Evolutionary conservation across 53 echinoderm and acorn worm genomes (phyloP), one percentile per base, ranked within the genome.

Genomic region (Temnopleurus reevesii): DNA sequence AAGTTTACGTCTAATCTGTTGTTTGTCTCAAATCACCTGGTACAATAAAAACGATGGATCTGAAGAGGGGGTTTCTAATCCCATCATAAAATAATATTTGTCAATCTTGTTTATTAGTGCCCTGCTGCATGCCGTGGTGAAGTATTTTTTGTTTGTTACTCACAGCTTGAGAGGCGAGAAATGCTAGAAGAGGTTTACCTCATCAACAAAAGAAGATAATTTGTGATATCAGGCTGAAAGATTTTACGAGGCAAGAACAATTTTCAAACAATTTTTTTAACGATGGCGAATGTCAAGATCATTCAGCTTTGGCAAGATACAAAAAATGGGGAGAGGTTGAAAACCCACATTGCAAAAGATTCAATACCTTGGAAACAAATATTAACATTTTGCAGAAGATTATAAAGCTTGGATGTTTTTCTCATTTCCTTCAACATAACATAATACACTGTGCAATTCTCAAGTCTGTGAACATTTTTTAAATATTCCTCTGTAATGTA

Each of bases 91-190:
- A 71, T 71, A 41, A 71, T 71, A 71, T 71, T 71, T 71, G 71
- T 71, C 71, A 71, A 71, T 71, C 71, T 71, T 71, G 71, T 71
- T 71, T n/a, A 71, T 36, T n/a, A 10, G 71, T 38, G 38, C 44
- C 23, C 41, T 8, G 41, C n/a, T 17, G 71, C 41, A 71, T n/a
- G 15, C 2, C 0, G 71, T 8, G 36, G 17, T 6, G 18, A 71
- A 71, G 71, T 38, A 71, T 71, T 38, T n/a, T 8, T 13, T 71
- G 71, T 71, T 71, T 71, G 41, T 71, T 27, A 8, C 0, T 31
- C 71, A 71, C 71, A 71, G 71, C 71, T 71, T 71, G 71, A 71
- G 6, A 19, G 41, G 41, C 41, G 43, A 38, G 21, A 41, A 41
- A n/a, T 38, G n/a, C 19, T n/a, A 41, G 41, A 41, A 64, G 71